These are phyloP conservation scores for Xylota segnis DNA, from an alignment of 2,888 invertebrate genomes.

Conservation along the genomic window DNA sequence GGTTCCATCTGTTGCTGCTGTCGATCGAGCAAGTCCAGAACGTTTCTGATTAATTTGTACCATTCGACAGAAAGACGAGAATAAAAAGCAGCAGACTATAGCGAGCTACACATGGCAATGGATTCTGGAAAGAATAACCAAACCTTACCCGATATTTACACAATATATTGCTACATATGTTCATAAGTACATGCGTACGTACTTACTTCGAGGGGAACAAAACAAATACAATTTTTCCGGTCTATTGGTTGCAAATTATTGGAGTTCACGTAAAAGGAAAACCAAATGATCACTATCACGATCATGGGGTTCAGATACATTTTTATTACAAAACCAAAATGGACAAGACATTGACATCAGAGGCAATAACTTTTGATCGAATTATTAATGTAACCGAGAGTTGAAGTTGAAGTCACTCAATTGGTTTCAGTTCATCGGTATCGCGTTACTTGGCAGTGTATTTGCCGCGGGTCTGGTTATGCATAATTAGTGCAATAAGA, in stretches of 20 bases:
- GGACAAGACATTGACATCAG: slow-evolving; percentile 11
- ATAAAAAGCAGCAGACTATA: too few relatives aligned
- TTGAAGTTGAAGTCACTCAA: slow-evolving; percentile 9
- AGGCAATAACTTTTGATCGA: slow-evolving; percentile 17
- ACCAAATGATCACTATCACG: slow-evolving; percentile 8
- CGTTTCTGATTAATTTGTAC: too few relatives aligned
- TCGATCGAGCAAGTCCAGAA: too few relatives aligned
- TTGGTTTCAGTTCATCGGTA: slow-evolving; percentile 39
- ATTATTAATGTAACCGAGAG: not conserved
- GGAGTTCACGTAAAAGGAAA: slow-evolving; percentile 36
- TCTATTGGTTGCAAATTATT: slow-evolving; percentile 41
- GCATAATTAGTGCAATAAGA: not conserved
- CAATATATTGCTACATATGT: not conserved
- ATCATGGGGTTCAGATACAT: slow-evolving; percentile 36
- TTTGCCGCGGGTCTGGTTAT: not conserved
- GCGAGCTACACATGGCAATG: too few relatives aligned
- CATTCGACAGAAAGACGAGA: too few relatives aligned
- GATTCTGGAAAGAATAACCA: not conserved
- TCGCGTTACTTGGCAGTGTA: not conserved
- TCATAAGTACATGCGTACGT: not conserved
- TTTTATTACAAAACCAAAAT: slow-evolving; percentile 31
- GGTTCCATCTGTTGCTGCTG: too few relatives aligned
- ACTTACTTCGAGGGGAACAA: not conserved
- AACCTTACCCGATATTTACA: not conserved
- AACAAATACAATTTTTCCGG: slow-evolving; percentile 52